Evolutionary conservation across 2,113 vertebrate genomes (phyloP), one percentile per base, ranked within the genome.

Genomic region (Caretta caretta): DNA sequence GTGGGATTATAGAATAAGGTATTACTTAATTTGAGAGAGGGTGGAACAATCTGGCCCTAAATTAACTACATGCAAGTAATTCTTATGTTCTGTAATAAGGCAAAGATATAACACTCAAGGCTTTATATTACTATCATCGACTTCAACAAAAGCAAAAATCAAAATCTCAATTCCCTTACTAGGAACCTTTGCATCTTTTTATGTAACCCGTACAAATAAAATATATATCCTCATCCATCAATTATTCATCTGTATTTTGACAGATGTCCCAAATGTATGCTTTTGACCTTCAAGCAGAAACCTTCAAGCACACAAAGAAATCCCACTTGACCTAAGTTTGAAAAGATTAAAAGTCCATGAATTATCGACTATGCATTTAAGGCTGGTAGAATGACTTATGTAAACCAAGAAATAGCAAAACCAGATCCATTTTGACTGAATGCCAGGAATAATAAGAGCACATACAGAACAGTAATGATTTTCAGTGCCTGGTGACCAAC

Each of bases 241-340:
- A 84, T 96, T 94, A 97, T 93, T 96, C 81, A 92, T 80, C 79
- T 65, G 0, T 82, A 88, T 95, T 94, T 90, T 93, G 93, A 93
- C 53, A 95, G 85, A 90, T 86, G 54, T 87, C 84, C 88, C 90
- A 92, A 54, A 95, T 83, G 78, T 46, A 89, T 84, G 35, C 13
- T 87, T 97, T 88, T 94, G 94, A 97, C 93, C 92, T 96, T 92
- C 56, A 81, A 80, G 72, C 53, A 96, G 84, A 81, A 75, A 46
- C 24, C 62, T 12, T 88, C 85, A 93, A 89, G 38, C 3, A 76
- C 42, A 86, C 27, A 2, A 84, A 79, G 95, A 96, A 96, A 97
- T 93, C 94, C 93, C 81, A 86, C 42, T 93, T 89, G 75, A 83
- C 57, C 51, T 80, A 62, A 86, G 62, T 5, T 84, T 80, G 78